Conservation (phyloP, 2,113 vertebrate genomes). For the Campylomormyrus numenius region DNA sequence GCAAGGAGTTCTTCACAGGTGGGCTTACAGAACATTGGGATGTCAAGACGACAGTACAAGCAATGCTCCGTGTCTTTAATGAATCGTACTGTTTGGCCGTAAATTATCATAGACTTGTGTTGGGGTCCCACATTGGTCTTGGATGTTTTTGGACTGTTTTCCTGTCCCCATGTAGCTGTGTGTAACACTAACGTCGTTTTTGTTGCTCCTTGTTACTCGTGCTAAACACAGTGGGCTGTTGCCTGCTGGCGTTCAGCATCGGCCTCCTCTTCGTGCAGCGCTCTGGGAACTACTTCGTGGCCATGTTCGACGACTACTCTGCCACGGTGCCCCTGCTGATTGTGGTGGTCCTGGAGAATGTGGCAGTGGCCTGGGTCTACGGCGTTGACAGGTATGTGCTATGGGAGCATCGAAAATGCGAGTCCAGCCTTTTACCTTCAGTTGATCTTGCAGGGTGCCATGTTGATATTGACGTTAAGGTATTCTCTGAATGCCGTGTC, state of each 20-base stretch:
- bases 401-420: not conserved
- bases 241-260: conserved; percentile 79
- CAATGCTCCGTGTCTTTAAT: not conserved
- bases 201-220: conserved; percentile 9
- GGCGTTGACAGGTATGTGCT: conserved; percentile 84
- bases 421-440: not conserved
- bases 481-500: not conserved
- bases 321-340: conserved; percentile 89
- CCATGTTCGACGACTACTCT: conserved; percentile 97
- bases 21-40: not conserved
- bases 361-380: conserved; percentile 84
- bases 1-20: conserved; percentile 89
- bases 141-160: not conserved
- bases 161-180: not conserved
- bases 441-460: not conserved
- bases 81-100: not conserved
- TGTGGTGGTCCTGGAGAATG: conserved; percentile 86
- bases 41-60: not conserved
- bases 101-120: not conserved
- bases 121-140: not conserved
- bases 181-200: not conserved
- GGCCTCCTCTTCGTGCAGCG: conserved; percentile 91
- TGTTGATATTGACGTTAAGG: not conserved
- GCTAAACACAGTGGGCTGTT: conserved; percentile 74
- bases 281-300: conserved; percentile 95